Evolutionary conservation across 2,888 invertebrate genomes (phyloP), one percentile per base, ranked within the genome.

Genomic region (Fragum whitleyi): DNA sequence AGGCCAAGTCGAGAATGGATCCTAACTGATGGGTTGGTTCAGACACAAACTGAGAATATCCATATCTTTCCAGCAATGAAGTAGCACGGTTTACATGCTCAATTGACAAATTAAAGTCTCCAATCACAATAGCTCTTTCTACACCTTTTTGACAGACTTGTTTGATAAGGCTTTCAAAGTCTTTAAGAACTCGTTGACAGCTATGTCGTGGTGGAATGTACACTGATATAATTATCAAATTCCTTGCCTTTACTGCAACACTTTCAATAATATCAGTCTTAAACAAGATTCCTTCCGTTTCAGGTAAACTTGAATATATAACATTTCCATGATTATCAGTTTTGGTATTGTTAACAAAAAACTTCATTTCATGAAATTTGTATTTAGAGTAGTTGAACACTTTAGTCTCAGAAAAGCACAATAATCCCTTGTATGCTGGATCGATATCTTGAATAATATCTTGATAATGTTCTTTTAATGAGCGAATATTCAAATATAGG

Each of bases 341-440:
- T 28, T 26, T 32, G 14, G 19, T 32, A 26, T n/a, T 62, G 19
- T 62, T 36, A 62, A 36, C 16, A 21, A 62, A 9, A 62, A 29
- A 62, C 26, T 32, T 32, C 62, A 62, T 62, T 28, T 36, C 26
- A 19, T 36, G 16, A n/a, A 62, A n/a, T n/a, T 29, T 36, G 36
- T 62, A 62, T 16, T 29, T 29, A 28, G 19, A 36, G 32, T 62
- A 62, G 62, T 62, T 36, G 29, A 19, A 32, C 19, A 62, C 70
- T 26, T 77, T 53, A 42, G 71, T 77, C 39, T 71, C 75, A 21
- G 59, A 32, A 16, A 75, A 29, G 75, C 69, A 69, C 11, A 75
- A 21, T 19, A 75, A 5, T 28, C 61, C 75, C 42, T 1, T 28
- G 26, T 32, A 61, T 29, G 69, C 36, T 16, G 61, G 19, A 32